A percentile compares a stretch with the other conserved stretches of the same genome.
Conservation (phyloP, 2,113 vertebrate genomes). For the Nothoprocta pentlandii region DNA sequence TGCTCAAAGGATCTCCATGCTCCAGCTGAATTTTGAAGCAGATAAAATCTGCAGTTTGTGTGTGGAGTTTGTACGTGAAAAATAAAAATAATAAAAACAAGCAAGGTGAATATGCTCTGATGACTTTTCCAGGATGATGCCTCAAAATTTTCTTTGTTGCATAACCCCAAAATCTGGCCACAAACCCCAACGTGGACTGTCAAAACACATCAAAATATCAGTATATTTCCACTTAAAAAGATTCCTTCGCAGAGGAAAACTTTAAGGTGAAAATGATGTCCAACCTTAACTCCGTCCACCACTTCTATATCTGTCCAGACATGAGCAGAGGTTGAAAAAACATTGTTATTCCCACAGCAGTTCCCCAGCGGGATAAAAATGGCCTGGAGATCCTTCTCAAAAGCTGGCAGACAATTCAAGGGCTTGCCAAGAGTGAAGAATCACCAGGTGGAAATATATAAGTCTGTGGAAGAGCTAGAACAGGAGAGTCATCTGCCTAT, state of each 20-base stretch:
- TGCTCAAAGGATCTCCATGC: background rate
- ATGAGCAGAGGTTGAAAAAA: background rate
- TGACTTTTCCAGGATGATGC: background rate
- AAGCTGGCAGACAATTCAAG: background rate
- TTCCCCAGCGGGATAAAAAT: background rate
- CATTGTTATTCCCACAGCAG: rapidly evolving
- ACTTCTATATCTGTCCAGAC: background rate
- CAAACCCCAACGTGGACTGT: background rate
- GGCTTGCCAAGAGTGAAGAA: background rate
- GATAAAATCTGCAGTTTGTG: background rate
- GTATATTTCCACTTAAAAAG: background rate
- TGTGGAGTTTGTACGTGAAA: background rate
- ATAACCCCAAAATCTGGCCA: background rate
- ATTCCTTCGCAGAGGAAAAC: background rate
- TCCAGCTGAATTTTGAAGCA: background rate
- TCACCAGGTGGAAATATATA: background rate
- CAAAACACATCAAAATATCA: background rate
- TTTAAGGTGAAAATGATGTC: background rate
- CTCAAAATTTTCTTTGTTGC: background rate
- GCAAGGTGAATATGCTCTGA: background rate
- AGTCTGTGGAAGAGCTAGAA: background rate
- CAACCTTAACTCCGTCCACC: background rate
- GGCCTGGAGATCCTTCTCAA: background rate
- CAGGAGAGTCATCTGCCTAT: conserved; percentile 40
- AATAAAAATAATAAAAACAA: background rate